Conservation (phyloP, 2,113 vertebrate species). For the Ailurus styani region DNA sequence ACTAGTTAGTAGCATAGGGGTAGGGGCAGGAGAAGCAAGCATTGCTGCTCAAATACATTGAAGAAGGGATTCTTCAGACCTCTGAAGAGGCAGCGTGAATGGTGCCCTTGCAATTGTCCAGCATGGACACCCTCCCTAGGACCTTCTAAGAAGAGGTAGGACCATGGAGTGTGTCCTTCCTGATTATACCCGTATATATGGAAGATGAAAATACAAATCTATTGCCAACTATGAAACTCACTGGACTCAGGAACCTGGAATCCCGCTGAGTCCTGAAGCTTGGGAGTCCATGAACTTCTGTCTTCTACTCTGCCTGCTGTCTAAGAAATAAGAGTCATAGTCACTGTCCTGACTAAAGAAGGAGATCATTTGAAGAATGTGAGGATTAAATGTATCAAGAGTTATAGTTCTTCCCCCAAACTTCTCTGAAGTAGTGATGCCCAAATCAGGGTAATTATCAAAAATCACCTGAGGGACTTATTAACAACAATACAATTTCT, state of each 20-base stretch:
- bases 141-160: neutral
- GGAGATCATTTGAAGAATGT: neutral
- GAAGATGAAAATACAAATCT: neutral
- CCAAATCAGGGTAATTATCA: neutral
- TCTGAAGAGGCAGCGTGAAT: neutral
- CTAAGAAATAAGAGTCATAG: neutral
- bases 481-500: neutral
- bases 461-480: neutral
- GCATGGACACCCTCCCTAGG: neutral
- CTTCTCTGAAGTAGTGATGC: neutral
- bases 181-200: neutral
- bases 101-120: neutral
- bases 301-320: neutral
- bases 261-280: neutral
- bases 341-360: neutral
- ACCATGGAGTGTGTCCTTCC: neutral
- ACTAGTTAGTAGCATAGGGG: neutral
- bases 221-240: neutral
- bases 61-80: neutral
- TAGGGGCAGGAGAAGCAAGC: neutral
- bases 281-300: neutral
- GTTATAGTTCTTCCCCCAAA: neutral
- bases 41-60: neutral
- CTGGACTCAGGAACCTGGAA: neutral
- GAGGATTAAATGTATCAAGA: neutral